Evolutionary conservation across 2,113 vertebrate genomes (phyloP).

Genomic region (Oryzias curvinotus): DNA sequence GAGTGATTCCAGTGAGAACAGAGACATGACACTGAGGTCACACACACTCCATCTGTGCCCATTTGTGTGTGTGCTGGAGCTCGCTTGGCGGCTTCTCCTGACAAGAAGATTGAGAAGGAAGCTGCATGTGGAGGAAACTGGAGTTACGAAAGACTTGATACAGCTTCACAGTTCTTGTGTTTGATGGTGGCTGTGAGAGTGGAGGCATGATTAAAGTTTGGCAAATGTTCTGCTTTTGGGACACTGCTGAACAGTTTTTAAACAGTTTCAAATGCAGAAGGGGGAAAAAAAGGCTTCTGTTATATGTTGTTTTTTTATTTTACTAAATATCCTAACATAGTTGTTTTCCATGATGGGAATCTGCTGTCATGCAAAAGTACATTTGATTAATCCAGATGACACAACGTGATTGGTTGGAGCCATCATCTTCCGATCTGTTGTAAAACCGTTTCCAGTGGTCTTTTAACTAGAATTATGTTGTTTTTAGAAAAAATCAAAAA

Average conservation of each 20-base stretch:
- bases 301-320: background rate
- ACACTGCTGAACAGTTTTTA: slow-evolving; percentile 41
- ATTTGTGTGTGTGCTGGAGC: slow-evolving; percentile 4
- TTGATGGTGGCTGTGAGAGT: background rate
- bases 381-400: background rate
- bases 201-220: no score
- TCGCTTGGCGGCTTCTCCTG: slow-evolving; percentile 34
- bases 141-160: slow-evolving; percentile 37
- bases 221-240: slow-evolving; percentile 1
- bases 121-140: slow-evolving; percentile 35
- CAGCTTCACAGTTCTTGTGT: slow-evolving; percentile 23
- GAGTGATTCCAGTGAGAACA: slow-evolving; percentile 71
- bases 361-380: background rate
- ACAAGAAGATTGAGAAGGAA: slow-evolving; percentile 55
- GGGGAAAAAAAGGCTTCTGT: slow-evolving; percentile 1
- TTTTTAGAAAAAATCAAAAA: no score
- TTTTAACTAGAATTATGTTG: no score
- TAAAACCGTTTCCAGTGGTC: no score
- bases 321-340: background rate
- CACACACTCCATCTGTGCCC: slow-evolving; percentile 13
- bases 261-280: slow-evolving; percentile 39
- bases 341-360: background rate
- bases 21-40: slow-evolving; percentile 52
- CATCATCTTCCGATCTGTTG: no score
- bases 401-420: background rate